phyloP scores from a whole-genome alignment of 2,888 invertebrate genomes.

The Phengaris arion region DNA sequence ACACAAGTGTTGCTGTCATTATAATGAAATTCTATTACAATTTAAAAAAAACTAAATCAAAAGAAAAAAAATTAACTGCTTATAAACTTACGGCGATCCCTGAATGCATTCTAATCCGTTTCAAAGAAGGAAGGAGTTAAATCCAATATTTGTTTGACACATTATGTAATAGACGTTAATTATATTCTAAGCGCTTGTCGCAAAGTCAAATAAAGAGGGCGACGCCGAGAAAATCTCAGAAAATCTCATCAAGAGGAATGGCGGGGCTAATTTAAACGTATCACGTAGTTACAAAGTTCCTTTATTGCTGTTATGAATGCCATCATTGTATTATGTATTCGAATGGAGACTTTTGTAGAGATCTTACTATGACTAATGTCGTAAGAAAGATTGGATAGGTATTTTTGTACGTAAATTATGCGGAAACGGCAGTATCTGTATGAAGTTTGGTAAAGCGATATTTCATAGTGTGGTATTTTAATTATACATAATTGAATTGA shows the following conservation, averaged over 20 bases:
- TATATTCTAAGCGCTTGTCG: slow-evolving; percentile 11
- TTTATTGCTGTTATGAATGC: slow-evolving; percentile 19
- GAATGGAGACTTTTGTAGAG: neutral
- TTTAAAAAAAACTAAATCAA: neutral
- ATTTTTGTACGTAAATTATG: too few species aligned
- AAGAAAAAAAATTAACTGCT: neutral
- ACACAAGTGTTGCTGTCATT: too few species aligned
- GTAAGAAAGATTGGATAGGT: neutral
- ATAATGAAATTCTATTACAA: too few species aligned
- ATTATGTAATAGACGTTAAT: slow-evolving; percentile 4
- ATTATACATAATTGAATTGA: too few species aligned
- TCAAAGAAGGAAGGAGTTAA: neutral
- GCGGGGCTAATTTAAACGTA: slow-evolving; percentile 7
- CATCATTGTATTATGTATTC: slow-evolving; percentile 10
- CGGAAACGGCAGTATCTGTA: too few species aligned
- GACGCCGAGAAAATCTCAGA: neutral
- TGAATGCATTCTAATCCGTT: neutral
- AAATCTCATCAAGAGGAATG: slow-evolving; percentile 7
- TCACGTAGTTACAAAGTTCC: neutral
- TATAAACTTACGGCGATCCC: neutral
- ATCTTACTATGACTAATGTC: neutral
- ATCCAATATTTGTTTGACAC: neutral
- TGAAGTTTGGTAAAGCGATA: too few species aligned
- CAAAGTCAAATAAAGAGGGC: slow-evolving; percentile 12
- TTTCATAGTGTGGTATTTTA: too few species aligned